A percentile compares a stretch with the other conserved stretches of the same genome.
phyloP scores from a whole-genome alignment of 2,888 invertebrate species.

The Platerodrilus igneus region DNA sequence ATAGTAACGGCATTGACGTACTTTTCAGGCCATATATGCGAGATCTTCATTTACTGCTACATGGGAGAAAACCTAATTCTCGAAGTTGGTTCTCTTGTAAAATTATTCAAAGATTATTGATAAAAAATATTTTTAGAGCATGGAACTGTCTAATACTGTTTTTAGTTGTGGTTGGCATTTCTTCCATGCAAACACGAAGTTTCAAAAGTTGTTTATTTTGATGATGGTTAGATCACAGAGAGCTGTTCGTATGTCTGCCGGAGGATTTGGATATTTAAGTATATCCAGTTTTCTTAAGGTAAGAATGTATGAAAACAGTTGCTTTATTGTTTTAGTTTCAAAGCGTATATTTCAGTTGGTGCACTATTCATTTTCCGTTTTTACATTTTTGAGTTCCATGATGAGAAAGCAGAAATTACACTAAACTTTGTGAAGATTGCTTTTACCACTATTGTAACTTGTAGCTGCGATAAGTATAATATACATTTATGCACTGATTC shows the following conservation, averaged over 20 bases:
- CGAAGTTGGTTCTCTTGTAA: not conserved
- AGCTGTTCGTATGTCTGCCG: conserved; percentile 3
- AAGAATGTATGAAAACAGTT: not conserved
- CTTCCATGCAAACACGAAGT: not conserved
- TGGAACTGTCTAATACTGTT: not conserved
- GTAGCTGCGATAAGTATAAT: too few species aligned
- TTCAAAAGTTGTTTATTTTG: not conserved
- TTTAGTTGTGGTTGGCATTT: conserved; percentile 7
- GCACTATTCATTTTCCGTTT: conserved; percentile 5
- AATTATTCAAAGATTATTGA: not conserved
- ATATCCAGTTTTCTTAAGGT: conserved; percentile 6
- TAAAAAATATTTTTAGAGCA: conserved; percentile 8
- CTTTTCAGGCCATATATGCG: conserved; percentile 1
- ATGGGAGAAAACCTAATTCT: not conserved
- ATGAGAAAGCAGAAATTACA: too few species aligned
- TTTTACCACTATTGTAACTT: too few species aligned
- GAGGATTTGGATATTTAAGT: conserved; percentile 3
- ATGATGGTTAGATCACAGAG: conserved; percentile 2
- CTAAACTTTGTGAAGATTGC: too few species aligned
- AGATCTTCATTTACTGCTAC: conserved; percentile 7
- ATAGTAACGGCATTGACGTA: not conserved
- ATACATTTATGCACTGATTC: too few species aligned
- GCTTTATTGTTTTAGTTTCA: not conserved
- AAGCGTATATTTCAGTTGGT: conserved; percentile 1
- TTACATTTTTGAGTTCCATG: conserved; percentile 2